A percentile compares a stretch with the other conserved stretches of the same genome.
Conservation (phyloP, 2,113 vertebrate species). For the Addax nasomaculatus region DNA sequence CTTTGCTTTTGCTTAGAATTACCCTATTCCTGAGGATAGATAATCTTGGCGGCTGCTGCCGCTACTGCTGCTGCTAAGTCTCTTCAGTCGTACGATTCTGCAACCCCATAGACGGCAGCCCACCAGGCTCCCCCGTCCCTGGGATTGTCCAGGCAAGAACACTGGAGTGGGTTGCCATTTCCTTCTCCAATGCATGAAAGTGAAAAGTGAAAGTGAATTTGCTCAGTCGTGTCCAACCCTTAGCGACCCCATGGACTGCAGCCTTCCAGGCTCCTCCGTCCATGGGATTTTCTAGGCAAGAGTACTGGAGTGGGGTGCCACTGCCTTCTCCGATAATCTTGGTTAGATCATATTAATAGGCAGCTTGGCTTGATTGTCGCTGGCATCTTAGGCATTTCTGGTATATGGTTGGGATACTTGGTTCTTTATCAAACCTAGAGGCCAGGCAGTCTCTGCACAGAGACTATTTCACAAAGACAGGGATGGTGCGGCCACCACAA, state of each 20-base stretch:
- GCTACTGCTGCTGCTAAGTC: no score
- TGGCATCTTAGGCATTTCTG: not conserved
- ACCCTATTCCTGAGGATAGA: not conserved
- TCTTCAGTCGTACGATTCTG: no score
- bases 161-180: no score
- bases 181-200: no score
- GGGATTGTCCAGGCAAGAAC: no score
- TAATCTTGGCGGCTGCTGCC: not conserved
- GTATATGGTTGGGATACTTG: not conserved
- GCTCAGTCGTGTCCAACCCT: accelerated
- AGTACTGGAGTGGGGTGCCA: no score
- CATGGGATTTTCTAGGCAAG: no score
- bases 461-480: not conserved
- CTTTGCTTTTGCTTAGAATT: not conserved
- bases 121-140: no score
- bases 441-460: not conserved
- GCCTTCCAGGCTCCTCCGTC: no score
- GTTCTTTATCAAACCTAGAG: not conserved
- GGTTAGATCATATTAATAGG: not conserved
- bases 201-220: no score
- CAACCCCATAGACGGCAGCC: no score
- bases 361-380: not conserved
- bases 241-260: no score
- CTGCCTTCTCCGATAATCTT: not conserved
- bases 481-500: not conserved